These are phyloP conservation scores for Enteromius afrohamiltoni DNA, from an alignment of 2,797 vertebrate genomes.

Conservation along the genomic window DNA sequence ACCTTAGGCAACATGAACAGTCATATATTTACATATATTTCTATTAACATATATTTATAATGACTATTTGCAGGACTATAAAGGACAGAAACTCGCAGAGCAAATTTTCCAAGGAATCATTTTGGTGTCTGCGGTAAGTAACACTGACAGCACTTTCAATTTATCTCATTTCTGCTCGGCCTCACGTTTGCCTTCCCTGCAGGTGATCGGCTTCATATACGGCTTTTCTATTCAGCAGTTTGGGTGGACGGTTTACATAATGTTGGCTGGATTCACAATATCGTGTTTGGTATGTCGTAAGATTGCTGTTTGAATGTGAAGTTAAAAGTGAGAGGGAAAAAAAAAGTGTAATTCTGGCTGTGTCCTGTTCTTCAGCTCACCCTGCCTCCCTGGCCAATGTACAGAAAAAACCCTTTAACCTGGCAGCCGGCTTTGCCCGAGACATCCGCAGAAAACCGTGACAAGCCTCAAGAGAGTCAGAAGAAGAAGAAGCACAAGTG, in stretches of 20 bases:
- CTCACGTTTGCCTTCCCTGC: conserved; percentile 25
- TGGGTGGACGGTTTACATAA: conserved; percentile 96
- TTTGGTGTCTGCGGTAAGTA: conserved; percentile 92
- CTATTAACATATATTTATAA: too few relatives aligned
- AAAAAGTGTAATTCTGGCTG: not conserved
- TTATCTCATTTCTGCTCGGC: not conserved
- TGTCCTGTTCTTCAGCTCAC: conserved; percentile 82
- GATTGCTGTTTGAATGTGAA: not conserved
- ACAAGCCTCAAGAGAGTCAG: conserved; percentile 85
- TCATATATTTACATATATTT: too few relatives aligned
- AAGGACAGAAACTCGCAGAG: conserved; percentile 96
- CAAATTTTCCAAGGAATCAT: conserved; percentile 98
- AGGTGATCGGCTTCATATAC: conserved; percentile 93
- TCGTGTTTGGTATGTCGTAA: conserved; percentile 89
- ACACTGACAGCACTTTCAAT: conserved; percentile 12
- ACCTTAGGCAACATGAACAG: not conserved
- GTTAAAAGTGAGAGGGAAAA: not conserved
- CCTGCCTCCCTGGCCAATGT: conserved; percentile 96
- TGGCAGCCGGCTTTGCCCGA: conserved; percentile 90
- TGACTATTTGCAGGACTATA: conserved; percentile 86
- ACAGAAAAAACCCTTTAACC: conserved; percentile 87
- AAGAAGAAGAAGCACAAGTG: conserved; percentile 87
- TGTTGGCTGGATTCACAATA: conserved; percentile 90
- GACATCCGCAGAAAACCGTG: conserved; percentile 78
- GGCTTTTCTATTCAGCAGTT: conserved; percentile 94